phyloP scores from a whole-genome alignment of 2,113 vertebrate species.

The Anseranas semipalmata region DNA sequence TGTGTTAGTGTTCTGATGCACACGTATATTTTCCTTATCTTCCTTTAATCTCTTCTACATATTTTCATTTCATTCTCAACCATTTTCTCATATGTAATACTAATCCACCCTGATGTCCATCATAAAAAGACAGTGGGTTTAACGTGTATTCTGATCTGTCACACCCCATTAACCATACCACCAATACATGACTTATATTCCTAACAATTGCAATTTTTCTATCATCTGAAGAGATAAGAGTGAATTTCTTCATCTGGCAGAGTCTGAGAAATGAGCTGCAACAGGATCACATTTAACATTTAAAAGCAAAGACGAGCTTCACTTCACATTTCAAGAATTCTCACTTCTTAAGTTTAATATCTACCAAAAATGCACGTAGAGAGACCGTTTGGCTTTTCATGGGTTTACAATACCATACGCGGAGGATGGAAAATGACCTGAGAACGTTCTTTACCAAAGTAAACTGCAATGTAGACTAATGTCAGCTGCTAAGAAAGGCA shows the following conservation, averaged over 20 bases:
- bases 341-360: background rate
- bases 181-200: background rate
- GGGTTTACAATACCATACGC: background rate
- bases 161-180: background rate
- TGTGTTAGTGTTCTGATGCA: background rate
- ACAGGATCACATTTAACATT: background rate
- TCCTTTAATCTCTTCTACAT: background rate
- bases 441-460: background rate
- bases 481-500: background rate
- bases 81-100: background rate
- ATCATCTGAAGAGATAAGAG: background rate
- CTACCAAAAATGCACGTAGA: background rate
- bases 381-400: background rate
- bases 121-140: background rate
- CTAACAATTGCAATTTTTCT: background rate
- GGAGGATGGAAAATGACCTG: fast-evolving
- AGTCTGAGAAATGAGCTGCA: background rate
- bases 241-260: background rate
- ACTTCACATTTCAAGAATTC: background rate
- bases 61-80: background rate
- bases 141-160: background rate
- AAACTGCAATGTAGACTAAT: too few species aligned
- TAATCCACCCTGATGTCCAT: background rate
- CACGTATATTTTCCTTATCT: background rate
- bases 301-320: background rate